phyloP scores from a whole-genome alignment of 2,888 invertebrate species.

The Laothoe populi region DNA sequence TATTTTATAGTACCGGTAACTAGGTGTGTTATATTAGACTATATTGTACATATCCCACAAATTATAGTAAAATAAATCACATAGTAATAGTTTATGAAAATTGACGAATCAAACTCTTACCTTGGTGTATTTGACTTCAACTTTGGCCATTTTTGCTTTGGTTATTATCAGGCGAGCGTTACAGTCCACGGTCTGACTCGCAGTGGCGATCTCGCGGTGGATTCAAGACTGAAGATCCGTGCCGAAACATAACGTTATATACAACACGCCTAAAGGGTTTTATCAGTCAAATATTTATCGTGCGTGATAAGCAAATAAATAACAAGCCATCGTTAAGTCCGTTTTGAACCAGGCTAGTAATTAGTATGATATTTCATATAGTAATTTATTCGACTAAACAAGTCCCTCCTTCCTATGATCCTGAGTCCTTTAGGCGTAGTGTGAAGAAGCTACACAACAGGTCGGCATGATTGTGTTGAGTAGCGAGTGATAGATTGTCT shows the following conservation, averaged over 20 bases:
- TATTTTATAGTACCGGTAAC: not conserved
- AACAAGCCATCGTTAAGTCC: no score
- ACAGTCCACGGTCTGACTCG: constrained; percentile 39
- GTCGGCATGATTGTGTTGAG: no score
- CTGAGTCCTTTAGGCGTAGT: no score
- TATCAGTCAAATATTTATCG: no score
- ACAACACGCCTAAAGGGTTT: not conserved
- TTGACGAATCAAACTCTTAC: constrained; percentile 48
- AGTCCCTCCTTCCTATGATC: no score
- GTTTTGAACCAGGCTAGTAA: no score
- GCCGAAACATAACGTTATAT: not conserved
- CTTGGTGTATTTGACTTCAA: constrained; percentile 81
- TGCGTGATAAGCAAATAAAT: no score
- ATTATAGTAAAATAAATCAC: not conserved
- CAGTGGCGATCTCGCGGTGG: constrained; percentile 27
- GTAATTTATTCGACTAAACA: no score
- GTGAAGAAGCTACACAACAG: no score
- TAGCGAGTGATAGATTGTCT: no score
- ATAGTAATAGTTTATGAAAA: not conserved
- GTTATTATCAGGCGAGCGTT: constrained; percentile 44
- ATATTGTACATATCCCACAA: not conserved
- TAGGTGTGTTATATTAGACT: no score
- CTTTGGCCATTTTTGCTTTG: constrained; percentile 69
- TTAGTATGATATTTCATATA: no score
- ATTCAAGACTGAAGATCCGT: not conserved